Base-by-base conservation (phyloP, 1,140 invertebrate species). In the Cyclina sinensis region DNA sequence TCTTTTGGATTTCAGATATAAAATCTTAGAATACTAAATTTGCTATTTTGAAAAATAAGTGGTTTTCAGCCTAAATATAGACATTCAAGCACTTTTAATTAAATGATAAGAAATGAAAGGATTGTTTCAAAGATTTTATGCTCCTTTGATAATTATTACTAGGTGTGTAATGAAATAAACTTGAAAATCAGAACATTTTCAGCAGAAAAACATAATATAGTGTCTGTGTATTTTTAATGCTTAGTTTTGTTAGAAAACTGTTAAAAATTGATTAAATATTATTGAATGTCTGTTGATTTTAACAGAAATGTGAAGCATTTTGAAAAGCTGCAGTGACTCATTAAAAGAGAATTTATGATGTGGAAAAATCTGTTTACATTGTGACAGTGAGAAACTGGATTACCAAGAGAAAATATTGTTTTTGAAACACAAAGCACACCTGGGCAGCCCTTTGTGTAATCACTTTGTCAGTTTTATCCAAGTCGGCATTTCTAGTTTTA, bases 381-480 rank as follows among this genome's bases (percentile, higher is more conserved):
- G 46, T 57, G 39, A 78, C 48, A 35, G 46, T 32, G 27, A 32
- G 51, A 78, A 78, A 30, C 74, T 0, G 30, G 74, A 78, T 78
- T 78, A 78, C 18, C 0, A 9, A 39, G n/a, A 35, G 46, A 78
- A 78, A 74, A 78, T 78, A 54, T 78, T 78, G 46, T 78, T 78
- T 78, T 78, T 78, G 43, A 78, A 54, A 18, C 16, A 35, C 32
- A 51, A 48, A 78, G 74, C 74, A 54, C 74, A 78, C 74, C 74
- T 78, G 74, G 74, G 27, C 11, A 51, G 46, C 14, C 32, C 54
- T 78, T 46, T 78, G 48, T 48, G 7, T 30, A 12, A 11, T 27
- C 5, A 1, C 35, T 37, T 73, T 73, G 68, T 73, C 30, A 35
- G n/a, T 78, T 59, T 65, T 51, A 78, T 30, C 39, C 57, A 9